Base-by-base conservation (phyloP, 2,888 invertebrate genomes). In the Erebia epiphron region DNA sequence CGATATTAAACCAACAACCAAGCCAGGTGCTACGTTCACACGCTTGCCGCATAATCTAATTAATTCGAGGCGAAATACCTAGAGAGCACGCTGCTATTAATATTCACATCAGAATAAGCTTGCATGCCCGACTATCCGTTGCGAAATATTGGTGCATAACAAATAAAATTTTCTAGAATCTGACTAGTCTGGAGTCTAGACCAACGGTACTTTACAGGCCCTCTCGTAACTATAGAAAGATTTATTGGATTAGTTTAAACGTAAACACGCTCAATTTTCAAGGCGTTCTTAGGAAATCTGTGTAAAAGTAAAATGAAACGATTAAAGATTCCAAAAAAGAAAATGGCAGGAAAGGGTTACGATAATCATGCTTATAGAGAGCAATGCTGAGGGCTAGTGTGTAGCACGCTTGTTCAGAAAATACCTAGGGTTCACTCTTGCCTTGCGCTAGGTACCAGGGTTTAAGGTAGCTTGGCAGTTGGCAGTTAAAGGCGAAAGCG, bases 61-160 rank as follows among this genome's bases (percentile, higher is more conserved):
- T 82, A 83, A 82, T 79, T 79, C 82, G 75, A 77, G 73, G 75
- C 76, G 72, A 80, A 83, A 85, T 85, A 80, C 84, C 83, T 79
- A 69, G 78, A 79, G 76, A 73, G 79, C 76, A 76, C 77, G 77
- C 73, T 74, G 75, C 71, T 81, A 86, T 89, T 82, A 87, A 86
- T 87, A 86, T 85, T 84, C 82, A 82, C 79, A 79, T 78, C 62
- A 58, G 43, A 74, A 74, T 74, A 71, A 72, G 65, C 66, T 60
- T 69, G 72, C 73, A 70, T 46, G 70, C 69, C 69, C 60, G 21
- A 49, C 60, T 35, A 62, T 49, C 50, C 50, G 60, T 69, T 70
- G 67, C 69, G 69, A 73, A 71, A 75, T 70, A 69, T 67, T 73
- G 26, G 61, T 57, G 63, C 65, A 74, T 67, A 67, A 46, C 61